phyloP scores from a whole-genome alignment of 92 coral and sea anemone genomes.

The Zoanthus solanderi region DNA sequence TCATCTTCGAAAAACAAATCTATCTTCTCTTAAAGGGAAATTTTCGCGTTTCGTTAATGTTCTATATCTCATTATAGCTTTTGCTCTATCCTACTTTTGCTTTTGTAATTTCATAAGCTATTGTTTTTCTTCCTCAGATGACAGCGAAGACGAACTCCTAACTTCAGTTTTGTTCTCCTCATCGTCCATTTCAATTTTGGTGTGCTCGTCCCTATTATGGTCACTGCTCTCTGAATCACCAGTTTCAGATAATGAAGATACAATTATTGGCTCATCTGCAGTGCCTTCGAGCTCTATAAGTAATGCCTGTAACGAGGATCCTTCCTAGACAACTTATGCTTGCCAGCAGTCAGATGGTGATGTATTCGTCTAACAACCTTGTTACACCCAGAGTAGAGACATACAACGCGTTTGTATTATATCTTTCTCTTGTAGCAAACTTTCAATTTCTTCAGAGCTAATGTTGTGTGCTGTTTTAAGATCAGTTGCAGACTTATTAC shows the following conservation, averaged over 20 bases:
- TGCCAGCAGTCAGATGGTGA: conserved; percentile 40
- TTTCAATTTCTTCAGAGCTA: not conserved
- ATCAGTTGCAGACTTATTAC: not conserved
- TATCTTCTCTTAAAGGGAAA: not conserved
- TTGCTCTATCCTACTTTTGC: conserved; percentile 40
- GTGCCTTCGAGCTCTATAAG: conserved; percentile 44
- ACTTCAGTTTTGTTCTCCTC: conserved; percentile 10
- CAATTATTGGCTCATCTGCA: not conserved
- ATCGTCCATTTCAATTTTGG: not conserved
- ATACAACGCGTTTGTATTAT: conserved; percentile 34
- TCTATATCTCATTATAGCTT: conserved; percentile 51
- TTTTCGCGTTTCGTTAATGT: not conserved
- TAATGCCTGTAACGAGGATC: conserved; percentile 39
- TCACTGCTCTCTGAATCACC: conserved; percentile 21
- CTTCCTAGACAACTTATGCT: conserved; percentile 37
- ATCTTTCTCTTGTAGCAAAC: conserved; percentile 6
- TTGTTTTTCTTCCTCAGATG: conserved; percentile 46
- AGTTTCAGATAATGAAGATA: no score
- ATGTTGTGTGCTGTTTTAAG: not conserved
- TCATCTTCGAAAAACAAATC: not conserved
- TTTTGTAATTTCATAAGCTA: conserved; percentile 11
- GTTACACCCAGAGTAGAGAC: conserved; percentile 50
- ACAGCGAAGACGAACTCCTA: conserved; percentile 19
- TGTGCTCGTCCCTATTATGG: not conserved
- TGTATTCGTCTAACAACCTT: conserved; percentile 37